Percentiles rank a stretch among this genome's conserved stretches.
Evolutionary conservation across 2,113 vertebrate species (phyloP).

Genomic region (Sinosuthora webbiana): DNA sequence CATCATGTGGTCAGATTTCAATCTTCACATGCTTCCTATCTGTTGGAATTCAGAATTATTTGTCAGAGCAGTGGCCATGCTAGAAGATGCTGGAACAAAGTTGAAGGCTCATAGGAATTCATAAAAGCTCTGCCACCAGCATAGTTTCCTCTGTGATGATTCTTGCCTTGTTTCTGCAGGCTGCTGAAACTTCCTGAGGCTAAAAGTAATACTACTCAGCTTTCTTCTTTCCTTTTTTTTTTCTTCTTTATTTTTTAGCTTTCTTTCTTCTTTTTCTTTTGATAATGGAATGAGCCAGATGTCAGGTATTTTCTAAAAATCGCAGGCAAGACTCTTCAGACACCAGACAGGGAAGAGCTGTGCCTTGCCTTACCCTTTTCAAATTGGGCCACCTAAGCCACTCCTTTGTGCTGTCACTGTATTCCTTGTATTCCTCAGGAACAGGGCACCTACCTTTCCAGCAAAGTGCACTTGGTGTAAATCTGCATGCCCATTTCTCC

Average conservation of each 20-base stretch:
- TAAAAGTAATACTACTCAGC: not conserved
- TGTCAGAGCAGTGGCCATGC: not conserved
- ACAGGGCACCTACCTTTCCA: not conserved
- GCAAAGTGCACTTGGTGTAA: not conserved
- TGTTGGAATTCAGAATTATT: not conserved
- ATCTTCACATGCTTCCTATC: not conserved
- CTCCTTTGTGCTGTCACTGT: not conserved
- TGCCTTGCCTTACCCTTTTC: not conserved
- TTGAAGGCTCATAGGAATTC: not conserved
- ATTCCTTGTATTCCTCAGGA: not conserved
- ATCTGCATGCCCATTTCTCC: not conserved
- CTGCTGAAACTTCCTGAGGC: not conserved
- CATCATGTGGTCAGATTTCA: not conserved
- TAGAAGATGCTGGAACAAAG: not conserved
- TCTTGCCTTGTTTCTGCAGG: not conserved
- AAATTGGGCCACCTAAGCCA: not conserved
- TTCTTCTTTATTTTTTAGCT: no score
- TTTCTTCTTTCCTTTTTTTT: not conserved
- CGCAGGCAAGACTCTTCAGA: not conserved
- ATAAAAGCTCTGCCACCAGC: not conserved
- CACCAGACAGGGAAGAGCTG: not conserved
- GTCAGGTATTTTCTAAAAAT: not conserved
- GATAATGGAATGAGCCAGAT: not conserved
- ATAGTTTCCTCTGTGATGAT: not conserved
- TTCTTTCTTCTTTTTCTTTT: not conserved